Percentiles rank a stretch among this genome's conserved stretches.
Evolutionary conservation across 2,888 invertebrate species (phyloP).

Genomic region (Ectobius pallidus): DNA sequence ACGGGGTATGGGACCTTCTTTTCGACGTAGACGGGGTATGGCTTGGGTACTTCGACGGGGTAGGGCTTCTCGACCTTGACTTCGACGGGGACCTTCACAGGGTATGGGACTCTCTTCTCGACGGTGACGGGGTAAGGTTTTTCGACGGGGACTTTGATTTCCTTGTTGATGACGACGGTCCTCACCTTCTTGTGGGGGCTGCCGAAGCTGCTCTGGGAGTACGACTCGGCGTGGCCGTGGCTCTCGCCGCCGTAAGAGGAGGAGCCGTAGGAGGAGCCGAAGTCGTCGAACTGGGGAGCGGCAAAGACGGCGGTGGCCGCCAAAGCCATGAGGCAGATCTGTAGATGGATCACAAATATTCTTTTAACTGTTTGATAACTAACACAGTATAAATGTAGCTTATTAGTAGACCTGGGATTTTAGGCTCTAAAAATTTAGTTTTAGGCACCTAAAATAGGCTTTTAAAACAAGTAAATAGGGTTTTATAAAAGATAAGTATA

Average conservation of each 20-base stretch:
- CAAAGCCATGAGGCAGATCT: conserved; percentile 12
- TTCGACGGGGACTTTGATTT: conserved; percentile 59
- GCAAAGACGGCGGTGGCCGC: neutral
- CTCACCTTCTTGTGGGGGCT: conserved; percentile 27
- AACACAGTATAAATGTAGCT: no score
- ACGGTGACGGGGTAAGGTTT: conserved; percentile 56
- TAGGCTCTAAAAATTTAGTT: no score
- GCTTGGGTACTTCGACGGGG: conserved; percentile 68
- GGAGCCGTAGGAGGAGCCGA: neutral
- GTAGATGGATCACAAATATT: no score
- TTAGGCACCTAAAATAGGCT: no score
- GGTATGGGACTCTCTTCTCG: conserved; percentile 41
- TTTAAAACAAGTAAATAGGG: no score
- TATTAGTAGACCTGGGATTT: no score
- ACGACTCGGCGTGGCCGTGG: conserved; percentile 14
- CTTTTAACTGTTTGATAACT: no score
- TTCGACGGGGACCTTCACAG: conserved; percentile 44
- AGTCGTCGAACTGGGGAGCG: conserved; percentile 12
- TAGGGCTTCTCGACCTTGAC: conserved; percentile 61
- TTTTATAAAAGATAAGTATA: no score
- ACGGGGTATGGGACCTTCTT: conserved; percentile 49
- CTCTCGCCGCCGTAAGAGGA: neutral
- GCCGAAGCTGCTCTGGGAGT: conserved; percentile 13
- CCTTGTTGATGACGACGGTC: conserved; percentile 36
- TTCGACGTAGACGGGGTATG: conserved; percentile 49